These are phyloP conservation scores for Lontra canadensis DNA, from an alignment of 2,113 vertebrate species.

Conservation along the genomic window DNA sequence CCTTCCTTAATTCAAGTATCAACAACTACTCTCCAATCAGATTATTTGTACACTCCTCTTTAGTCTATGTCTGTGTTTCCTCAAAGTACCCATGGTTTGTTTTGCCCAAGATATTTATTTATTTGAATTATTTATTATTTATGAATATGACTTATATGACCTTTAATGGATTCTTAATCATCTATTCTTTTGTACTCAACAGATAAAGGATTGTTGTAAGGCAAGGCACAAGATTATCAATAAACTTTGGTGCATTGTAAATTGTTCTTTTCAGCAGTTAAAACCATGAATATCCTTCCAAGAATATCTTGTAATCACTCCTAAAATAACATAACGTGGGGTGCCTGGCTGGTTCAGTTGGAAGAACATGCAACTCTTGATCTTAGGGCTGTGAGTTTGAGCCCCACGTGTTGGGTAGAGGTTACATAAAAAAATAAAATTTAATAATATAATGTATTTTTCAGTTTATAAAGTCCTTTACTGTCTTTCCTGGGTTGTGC, in stretches of 20 bases:
- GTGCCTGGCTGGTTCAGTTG: neutral
- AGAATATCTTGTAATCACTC: neutral
- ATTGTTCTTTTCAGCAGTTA: neutral
- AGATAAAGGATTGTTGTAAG: neutral
- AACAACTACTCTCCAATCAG: neutral
- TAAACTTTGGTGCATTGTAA: neutral
- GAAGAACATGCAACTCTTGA: neutral
- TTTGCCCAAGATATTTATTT: neutral
- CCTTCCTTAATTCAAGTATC: neutral
- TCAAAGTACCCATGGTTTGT: neutral
- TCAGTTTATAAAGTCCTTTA: neutral
- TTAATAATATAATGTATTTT: neutral
- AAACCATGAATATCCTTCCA: neutral
- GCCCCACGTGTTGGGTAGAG: neutral
- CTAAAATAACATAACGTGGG: neutral
- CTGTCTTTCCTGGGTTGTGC: neutral
- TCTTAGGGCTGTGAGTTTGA: neutral
- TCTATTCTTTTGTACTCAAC: neutral
- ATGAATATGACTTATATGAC: neutral
- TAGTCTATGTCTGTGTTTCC: neutral
- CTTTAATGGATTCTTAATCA: neutral
- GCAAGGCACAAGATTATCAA: neutral
- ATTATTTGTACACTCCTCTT: neutral
- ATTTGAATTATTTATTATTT: neutral
- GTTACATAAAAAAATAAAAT: neutral